Evolutionary conservation across 2,888 invertebrate genomes (phyloP), one percentile per base, ranked within the genome.

Genomic region (Leptopilina myrica): DNA sequence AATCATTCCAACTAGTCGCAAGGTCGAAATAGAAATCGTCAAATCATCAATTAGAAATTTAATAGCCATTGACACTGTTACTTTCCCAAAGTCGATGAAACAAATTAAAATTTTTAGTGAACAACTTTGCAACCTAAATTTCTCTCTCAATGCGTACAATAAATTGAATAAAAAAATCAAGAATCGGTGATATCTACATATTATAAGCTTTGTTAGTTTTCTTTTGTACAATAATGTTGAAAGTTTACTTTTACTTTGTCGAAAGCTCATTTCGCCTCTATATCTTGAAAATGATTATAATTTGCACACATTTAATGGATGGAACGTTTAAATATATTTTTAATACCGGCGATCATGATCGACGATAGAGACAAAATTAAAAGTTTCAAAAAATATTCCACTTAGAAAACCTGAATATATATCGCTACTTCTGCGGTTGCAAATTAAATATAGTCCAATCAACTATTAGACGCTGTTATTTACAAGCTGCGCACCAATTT

Each of bases 11-110:
- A 53, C 73, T 73, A 53, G 12, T 56, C 26, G 73, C n/a, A 53
- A 62, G 73, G 56, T 73, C n/a, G 73, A 56, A 73, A 33, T 73
- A 73, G 73, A 73, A 73, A 73, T 73, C 73, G 56, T 73, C 73
- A 73, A 73, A 73, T 73, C 73, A 73, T 56, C 73, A 73, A 73
- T 73, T 73, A 73, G 73, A 73, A 73, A 73, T 56, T 73, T 73
- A 73, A 73, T 73, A 56, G 53, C 7, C 33, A 73, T 73, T 73
- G 73, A 73, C 73, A 73, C 73, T 73, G 56, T 40, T 26, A 53
- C 73, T 73, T 73, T 73, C 56, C 33, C 33, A 53, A 56, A 56
- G 49, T 20, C 46, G 73, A 73, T 73, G 73, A 56, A 73, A 56
- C 56, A 26, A 73, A 73, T 73, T 73, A 56, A 33, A 53, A 73